A percentile compares a stretch with the other conserved stretches of the same genome.
Evolutionary conservation across 2,888 invertebrate species (phyloP).

Genomic region (Cataglyphis altisquamis): DNA sequence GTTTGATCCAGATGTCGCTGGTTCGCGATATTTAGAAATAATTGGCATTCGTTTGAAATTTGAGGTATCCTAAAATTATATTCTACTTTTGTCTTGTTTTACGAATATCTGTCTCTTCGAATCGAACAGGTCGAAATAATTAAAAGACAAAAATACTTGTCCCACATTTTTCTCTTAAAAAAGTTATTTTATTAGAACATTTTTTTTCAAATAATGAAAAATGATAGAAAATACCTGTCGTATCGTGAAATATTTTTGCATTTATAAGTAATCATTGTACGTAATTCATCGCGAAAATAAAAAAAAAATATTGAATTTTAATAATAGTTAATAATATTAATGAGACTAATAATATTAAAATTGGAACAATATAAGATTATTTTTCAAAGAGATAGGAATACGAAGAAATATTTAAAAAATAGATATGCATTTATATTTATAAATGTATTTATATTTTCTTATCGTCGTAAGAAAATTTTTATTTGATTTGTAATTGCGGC

Average conservation of each 20-base stretch:
- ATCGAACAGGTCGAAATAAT: background rate
- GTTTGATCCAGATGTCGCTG: constrained; percentile 22
- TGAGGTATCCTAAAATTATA: background rate
- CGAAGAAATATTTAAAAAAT: background rate
- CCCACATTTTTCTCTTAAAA: too few species aligned
- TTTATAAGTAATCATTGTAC: background rate
- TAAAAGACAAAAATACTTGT: background rate
- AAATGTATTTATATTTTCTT: background rate
- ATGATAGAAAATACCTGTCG: background rate
- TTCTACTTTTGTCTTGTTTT: background rate
- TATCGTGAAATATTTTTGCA: background rate
- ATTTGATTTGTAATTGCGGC: background rate
- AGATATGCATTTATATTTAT: background rate
- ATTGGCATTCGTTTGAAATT: background rate
- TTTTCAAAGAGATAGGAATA: background rate
- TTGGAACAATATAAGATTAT: background rate
- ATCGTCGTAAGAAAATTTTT: background rate
- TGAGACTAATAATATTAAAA: too few species aligned
- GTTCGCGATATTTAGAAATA: constrained; percentile 7
- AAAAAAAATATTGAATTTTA: background rate
- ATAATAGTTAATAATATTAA: background rate
- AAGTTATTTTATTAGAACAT: background rate
- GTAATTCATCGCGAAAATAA: background rate
- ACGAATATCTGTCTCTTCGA: background rate
- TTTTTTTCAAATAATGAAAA: background rate